Base-by-base conservation (phyloP, 2,113 vertebrate species). In the Oncorhynchus mykiss region DNA sequence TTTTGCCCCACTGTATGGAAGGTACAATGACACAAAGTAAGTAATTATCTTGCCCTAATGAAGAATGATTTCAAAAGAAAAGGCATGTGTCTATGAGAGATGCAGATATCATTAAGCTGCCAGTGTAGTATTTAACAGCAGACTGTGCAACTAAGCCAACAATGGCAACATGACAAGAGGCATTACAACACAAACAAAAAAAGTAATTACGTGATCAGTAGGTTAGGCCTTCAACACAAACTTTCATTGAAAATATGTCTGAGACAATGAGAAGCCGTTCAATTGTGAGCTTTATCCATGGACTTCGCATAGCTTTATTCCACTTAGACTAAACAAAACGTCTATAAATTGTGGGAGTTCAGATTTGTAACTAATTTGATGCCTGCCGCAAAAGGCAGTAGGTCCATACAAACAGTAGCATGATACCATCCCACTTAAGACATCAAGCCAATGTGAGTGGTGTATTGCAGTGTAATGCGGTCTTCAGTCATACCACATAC, bases 101-200 rank as follows among this genome's bases (percentile, higher is more conserved):
- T 22, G 31, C 72, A 31, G 31, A 77, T 69, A 80, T 76, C 48
- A 75, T 91, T 89, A 76, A 84, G 80, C 76, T 77, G 62, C 6
- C 3, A 22, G 84, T 88, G 90, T 85, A 85, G 80, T 88, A 93
- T 93, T 91, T 91, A 77, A 74, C 91, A 89, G 81, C 66, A 67
- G 83, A 88, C 80, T 91, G 92, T 84, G 84, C 91, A 82, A 86
- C 77, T 83, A 88, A 74, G 76, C 80, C 73, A 74, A 76, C 74
- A 75, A 71, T 81, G 66, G 25, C 66, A 77, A 18, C 75, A 85
- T 71, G 80, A 67, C 39, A 45, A 12, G 67, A 76, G 80, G 80
- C 77, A 84, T n/a, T 67, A 48, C 57, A 73, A 48, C 79, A 73
- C 81, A 89, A 90, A 87, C 71, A 14, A 75, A 62, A 62, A 84